Conservation (phyloP, 2,888 invertebrate genomes). For the Antitype chi region DNA sequence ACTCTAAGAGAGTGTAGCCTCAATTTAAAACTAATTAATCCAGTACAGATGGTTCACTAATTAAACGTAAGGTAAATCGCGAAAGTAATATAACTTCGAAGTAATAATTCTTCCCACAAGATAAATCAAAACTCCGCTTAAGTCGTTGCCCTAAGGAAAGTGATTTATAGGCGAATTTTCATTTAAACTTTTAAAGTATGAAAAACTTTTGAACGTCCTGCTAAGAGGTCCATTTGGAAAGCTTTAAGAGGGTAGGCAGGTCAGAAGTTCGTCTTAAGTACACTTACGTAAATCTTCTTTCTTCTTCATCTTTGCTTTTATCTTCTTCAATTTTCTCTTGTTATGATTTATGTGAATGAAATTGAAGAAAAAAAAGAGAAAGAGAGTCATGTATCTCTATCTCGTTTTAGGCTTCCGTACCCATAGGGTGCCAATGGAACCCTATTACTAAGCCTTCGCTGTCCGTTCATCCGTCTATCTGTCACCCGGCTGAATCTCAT, state of each 20-base stretch:
- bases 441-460: too few relatives aligned
- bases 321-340: too few relatives aligned
- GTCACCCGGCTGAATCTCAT: too few relatives aligned
- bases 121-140: slow-evolving; percentile 55
- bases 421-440: too few relatives aligned
- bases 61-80: slow-evolving; percentile 21
- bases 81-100: slow-evolving; percentile 41
- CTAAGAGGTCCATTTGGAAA: slow-evolving; percentile 11
- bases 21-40: slow-evolving; percentile 35
- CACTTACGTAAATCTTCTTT: too few relatives aligned
- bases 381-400: neutral
- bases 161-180: slow-evolving; percentile 64
- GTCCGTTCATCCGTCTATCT: too few relatives aligned
- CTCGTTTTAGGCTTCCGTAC: neutral
- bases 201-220: slow-evolving; percentile 27
- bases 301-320: too few relatives aligned
- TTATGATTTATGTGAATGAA: too few relatives aligned
- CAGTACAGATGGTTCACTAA: slow-evolving; percentile 15
- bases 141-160: slow-evolving; percentile 31
- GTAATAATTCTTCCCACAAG: slow-evolving; percentile 41
- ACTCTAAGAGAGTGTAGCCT: neutral
- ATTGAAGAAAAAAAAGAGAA: too few relatives aligned
- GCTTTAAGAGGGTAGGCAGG: neutral
- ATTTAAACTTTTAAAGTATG: slow-evolving; percentile 54
- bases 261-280: neutral